Evolutionary conservation across 2,113 vertebrate genomes (phyloP).

Genomic region (Irena cyanogastra): DNA sequence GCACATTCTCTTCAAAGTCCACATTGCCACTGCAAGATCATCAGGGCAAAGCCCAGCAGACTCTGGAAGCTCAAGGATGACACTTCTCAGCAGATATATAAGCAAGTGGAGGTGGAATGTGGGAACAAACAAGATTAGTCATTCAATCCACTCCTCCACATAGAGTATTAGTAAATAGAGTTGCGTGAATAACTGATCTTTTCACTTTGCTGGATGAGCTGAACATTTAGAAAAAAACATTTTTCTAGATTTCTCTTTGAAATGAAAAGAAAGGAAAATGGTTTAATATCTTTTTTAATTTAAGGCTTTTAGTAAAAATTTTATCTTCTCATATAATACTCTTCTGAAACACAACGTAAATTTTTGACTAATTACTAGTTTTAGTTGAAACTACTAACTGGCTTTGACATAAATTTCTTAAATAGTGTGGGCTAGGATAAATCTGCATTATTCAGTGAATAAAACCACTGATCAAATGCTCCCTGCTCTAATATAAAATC

Average conservation of each 20-base stretch:
- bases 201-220: background rate
- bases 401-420: background rate
- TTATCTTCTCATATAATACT: background rate
- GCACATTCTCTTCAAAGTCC: background rate
- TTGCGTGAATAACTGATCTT: slow-evolving; percentile 13
- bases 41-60: background rate
- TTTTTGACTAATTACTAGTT: background rate
- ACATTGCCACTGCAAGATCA: background rate
- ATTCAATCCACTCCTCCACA: background rate
- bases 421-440: background rate
- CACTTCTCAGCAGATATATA: background rate
- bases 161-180: background rate
- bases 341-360: background rate
- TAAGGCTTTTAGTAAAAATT: background rate
- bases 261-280: background rate
- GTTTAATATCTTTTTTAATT: background rate
- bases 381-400: background rate
- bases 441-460: background rate
- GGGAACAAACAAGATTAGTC: slow-evolving; percentile 33
- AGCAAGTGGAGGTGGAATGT: background rate
- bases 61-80: background rate
- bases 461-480: slow-evolving; percentile 5
- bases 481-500: background rate
- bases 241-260: background rate
- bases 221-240: background rate